Conservation (phyloP, 2,888 invertebrate genomes). For the Pollenia griseotomentosa region DNA sequence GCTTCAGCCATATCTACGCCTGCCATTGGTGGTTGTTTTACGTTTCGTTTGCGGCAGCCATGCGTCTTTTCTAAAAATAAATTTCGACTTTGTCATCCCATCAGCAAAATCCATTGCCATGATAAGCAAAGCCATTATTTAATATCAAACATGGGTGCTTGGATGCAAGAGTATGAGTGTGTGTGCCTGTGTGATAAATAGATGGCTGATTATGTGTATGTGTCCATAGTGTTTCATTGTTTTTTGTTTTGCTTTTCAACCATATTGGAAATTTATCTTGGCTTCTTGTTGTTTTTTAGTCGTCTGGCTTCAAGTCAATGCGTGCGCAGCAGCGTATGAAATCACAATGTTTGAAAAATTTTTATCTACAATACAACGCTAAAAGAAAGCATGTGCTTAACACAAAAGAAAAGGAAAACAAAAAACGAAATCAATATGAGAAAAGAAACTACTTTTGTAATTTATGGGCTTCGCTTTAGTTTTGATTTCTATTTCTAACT, state of each 20-base stretch:
- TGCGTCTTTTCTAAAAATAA: constrained; percentile 58
- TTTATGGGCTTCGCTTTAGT: constrained; percentile 30
- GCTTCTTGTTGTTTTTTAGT: constrained; percentile 5
- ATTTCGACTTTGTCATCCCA: constrained; percentile 12
- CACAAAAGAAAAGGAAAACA: constrained; percentile 5
- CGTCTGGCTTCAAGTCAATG: neutral
- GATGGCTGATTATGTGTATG: constrained; percentile 6
- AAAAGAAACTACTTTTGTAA: constrained; percentile 15
- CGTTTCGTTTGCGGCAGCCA: constrained; percentile 67
- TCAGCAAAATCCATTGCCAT: too few species aligned
- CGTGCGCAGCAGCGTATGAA: constrained; percentile 61
- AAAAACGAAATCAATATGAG: constrained; percentile 28
- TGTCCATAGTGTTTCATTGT: neutral
- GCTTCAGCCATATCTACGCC: constrained; percentile 70
- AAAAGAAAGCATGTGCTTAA: constrained; percentile 12
- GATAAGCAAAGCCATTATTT: constrained; percentile 14
- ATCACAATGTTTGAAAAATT: constrained; percentile 3
- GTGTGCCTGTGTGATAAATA: neutral
- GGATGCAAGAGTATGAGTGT: neutral
- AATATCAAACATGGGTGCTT: constrained; percentile 32
- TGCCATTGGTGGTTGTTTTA: constrained; percentile 64
- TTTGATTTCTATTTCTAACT: constrained; percentile 7
- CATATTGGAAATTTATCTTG: constrained; percentile 69
- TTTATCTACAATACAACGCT: constrained; percentile 17
- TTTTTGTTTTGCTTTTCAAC: constrained; percentile 55